A percentile compares a stretch with the other conserved stretches of the same genome.
Evolutionary conservation across 92 coral and sea anemone species (phyloP).

Genomic region (Plumapathes pennacea): DNA sequence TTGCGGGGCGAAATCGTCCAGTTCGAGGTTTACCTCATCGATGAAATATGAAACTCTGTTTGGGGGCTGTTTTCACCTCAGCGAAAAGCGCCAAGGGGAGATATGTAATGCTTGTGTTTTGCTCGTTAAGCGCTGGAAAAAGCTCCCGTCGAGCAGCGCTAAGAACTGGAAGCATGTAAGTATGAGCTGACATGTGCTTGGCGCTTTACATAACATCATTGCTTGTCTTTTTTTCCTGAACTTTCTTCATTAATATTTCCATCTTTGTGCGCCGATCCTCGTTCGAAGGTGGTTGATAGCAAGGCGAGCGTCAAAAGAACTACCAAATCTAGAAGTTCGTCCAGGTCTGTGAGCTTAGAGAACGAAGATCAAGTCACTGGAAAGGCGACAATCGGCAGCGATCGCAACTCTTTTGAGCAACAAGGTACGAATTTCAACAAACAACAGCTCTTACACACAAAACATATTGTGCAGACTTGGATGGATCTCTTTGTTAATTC

Average conservation of each 20-base stretch:
- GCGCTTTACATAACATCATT: too few species aligned
- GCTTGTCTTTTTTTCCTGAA: neutral
- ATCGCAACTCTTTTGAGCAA: constrained; percentile 13
- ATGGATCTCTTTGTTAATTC: too few species aligned
- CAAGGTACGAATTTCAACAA: too few species aligned
- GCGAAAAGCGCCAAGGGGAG: constrained; percentile 83
- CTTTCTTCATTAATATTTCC: neutral
- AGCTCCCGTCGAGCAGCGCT: constrained; percentile 81
- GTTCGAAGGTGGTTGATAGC: constrained; percentile 84
- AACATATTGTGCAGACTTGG: too few species aligned
- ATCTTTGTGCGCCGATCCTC: neutral
- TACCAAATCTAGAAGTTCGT: constrained; percentile 75
- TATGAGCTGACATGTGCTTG: neutral
- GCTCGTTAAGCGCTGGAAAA: constrained; percentile 93
- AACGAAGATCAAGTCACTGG: constrained; percentile 51
- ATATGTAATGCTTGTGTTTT: constrained; percentile 98
- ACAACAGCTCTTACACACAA: too few species aligned
- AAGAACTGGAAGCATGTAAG: constrained; percentile 99
- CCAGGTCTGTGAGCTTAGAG: constrained; percentile 52
- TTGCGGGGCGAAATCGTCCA: constrained; percentile 97
- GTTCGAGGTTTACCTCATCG: constrained; percentile 95
- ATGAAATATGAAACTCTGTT: constrained; percentile 85
- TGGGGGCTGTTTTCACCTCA: constrained; percentile 80
- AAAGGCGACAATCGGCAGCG: constrained; percentile 50
- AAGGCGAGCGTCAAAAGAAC: constrained; percentile 73